A percentile compares a stretch with the other conserved stretches of the same genome.
phyloP scores from a whole-genome alignment of 2,113 vertebrate species.

The Raja brachyura region DNA sequence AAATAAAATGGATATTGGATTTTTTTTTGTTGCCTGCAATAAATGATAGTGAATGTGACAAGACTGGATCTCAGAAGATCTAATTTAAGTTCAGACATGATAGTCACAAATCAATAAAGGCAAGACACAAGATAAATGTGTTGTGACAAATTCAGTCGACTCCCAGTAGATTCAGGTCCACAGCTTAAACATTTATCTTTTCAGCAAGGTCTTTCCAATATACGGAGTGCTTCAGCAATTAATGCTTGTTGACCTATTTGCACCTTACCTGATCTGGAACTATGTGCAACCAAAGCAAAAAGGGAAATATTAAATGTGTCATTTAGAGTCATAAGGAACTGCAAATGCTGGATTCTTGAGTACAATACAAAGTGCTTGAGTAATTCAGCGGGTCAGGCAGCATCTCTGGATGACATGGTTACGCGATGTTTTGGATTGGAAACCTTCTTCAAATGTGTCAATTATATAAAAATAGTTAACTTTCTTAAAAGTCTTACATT shows the following conservation, averaged over 20 bases:
- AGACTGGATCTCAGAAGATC: conserved; percentile 32
- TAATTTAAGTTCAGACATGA: conserved; percentile 31
- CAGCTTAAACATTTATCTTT: neutral
- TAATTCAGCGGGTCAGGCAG: no score
- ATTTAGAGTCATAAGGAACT: no score
- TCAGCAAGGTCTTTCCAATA: neutral
- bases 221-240: neutral
- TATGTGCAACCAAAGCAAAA: neutral
- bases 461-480: neutral
- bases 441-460: neutral
- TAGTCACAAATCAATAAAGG: conserved; percentile 30
- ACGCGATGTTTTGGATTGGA: no score
- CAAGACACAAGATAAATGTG: conserved; percentile 30
- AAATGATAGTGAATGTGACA: conserved; percentile 26
- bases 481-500: neutral
- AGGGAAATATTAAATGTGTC: neutral
- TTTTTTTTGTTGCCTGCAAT: neutral
- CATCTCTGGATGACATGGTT: no score
- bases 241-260: conserved; percentile 17
- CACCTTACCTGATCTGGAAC: neutral
- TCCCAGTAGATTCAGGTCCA: conserved; percentile 21
- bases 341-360: no score
- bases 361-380: no score
- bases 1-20: conserved; percentile 3
- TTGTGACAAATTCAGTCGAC: conserved; percentile 13